Evolutionary conservation across 64 coral and sea anemone genomes (phyloP).

Genomic region (Dendronephthya gigantea): DNA sequence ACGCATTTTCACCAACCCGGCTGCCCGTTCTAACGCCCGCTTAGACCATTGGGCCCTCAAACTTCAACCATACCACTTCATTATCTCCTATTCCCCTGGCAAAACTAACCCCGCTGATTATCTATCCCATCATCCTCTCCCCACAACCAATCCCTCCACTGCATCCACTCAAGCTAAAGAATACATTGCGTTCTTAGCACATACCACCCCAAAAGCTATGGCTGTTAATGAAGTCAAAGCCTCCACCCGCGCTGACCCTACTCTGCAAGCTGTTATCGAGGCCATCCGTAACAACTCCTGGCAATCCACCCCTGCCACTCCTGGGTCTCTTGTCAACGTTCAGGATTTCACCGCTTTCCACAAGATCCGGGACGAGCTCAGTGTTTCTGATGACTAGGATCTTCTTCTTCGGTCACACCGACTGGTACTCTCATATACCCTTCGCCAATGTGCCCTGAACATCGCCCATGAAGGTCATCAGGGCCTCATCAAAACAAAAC

Average conservation of each 20-base stretch:
- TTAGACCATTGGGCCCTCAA: too few relatives aligned
- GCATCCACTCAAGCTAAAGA: neutral
- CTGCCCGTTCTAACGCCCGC: too few relatives aligned
- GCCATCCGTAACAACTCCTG: neutral
- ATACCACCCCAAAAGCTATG: neutral
- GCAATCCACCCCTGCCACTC: too few relatives aligned
- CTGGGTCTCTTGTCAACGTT: too few relatives aligned
- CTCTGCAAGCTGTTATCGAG: neutral
- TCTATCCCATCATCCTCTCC: slow-evolving; percentile 14
- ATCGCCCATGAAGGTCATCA: neutral
- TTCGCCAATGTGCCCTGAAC: neutral
- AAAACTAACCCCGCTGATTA: neutral
- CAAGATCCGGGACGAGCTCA: neutral
- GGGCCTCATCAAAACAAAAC: too few relatives aligned
- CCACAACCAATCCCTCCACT: neutral
- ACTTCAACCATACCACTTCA: too few relatives aligned
- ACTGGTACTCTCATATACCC: too few relatives aligned
- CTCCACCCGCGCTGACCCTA: neutral
- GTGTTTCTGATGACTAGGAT: neutral
- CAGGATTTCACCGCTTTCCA: too few relatives aligned
- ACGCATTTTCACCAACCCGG: too few relatives aligned
- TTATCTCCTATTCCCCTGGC: too few relatives aligned
- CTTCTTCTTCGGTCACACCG: neutral
- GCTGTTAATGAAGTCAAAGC: neutral
- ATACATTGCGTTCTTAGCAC: neutral